Base-by-base conservation (phyloP, 2,888 invertebrate genomes). In the Hirudinaria manillensis region DNA sequence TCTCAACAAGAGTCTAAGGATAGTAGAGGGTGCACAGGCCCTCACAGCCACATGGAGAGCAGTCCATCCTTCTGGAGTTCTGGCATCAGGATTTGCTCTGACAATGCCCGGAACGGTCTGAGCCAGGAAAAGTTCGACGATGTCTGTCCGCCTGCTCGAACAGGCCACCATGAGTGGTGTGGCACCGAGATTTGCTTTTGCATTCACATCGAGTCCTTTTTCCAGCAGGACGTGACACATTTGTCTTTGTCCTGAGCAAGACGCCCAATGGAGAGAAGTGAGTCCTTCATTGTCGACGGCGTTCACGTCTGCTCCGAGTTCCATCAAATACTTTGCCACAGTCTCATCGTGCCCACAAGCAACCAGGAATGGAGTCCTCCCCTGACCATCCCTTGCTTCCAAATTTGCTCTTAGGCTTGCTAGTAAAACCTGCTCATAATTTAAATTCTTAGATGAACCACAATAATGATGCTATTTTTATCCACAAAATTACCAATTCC, bases 141-240 rank as follows among this genome's bases (percentile, higher is more conserved):
- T 75, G 24, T 78, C 76, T 0, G 66, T 67, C 10, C 36, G 61
- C 19, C 73, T 51, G 55, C 75, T 77, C 19, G 79, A 80, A 74
- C 79, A 80, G 19, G 79, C 80, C n/a, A 80, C 79, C 80, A 80
- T 80, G 19, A 80, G 77, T 0, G 79, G 79, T 2, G 80, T 79
- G 19, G 79, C 80, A 0, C 80, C 80, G 21, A 78, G 77, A 24
- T 78, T 78, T 24, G 79, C 80, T 45, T 72, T 38, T 0, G 27
- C 67, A 32, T 79, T 77, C 32, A 79, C 76, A 7, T 19, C 34
- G 21, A 76, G 38, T 16, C 79, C 79, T 36, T 71, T 72, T 38
- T 75, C 53, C 29, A 79, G 34, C 16, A 80, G 77, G 24, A 29
- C 38, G n/a, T 55, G 36, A 56, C 79, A 79, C 65, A 34, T 65